A percentile compares a stretch with the other conserved stretches of the same genome.
Conservation (phyloP, 2,888 invertebrate species). For the Lathronympha strigana region DNA sequence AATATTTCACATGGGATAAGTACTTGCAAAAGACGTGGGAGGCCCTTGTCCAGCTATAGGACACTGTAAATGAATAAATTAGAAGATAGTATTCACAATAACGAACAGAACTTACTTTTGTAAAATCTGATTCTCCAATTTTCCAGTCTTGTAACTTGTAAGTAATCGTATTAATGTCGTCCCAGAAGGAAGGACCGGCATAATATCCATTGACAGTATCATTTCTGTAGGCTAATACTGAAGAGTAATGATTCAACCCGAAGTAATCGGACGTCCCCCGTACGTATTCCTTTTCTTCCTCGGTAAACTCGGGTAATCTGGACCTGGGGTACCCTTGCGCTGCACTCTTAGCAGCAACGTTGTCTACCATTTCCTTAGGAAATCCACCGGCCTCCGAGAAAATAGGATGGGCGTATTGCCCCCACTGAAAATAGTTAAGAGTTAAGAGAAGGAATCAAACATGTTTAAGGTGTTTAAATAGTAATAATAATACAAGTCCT, state of each 20-base stretch:
- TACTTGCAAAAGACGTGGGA: no score
- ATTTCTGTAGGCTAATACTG: constrained; percentile 59
- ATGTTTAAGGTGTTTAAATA: neutral
- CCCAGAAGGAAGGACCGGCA: constrained; percentile 50
- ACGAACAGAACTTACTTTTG: constrained; percentile 35
- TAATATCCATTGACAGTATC: constrained; percentile 48
- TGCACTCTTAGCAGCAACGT: constrained; percentile 81
- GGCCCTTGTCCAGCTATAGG: no score
- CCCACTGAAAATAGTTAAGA: constrained; percentile 65
- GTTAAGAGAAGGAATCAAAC: neutral
- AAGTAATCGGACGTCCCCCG: constrained; percentile 59
- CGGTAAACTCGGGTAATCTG: constrained; percentile 69
- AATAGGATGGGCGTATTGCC: constrained; percentile 85
- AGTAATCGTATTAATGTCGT: constrained; percentile 48
- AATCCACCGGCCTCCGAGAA: constrained; percentile 85
- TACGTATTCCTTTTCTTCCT: constrained; percentile 64
- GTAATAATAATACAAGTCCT: constrained; percentile 43
- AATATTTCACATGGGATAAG: no score
- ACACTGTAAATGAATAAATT: neutral
- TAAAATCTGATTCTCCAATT: constrained; percentile 47
- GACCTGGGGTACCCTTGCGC: constrained; percentile 70
- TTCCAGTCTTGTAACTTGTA: constrained; percentile 49
- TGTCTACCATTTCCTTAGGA: constrained; percentile 83
- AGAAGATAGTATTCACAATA: no score
- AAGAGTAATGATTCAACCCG: constrained; percentile 87